Evolutionary conservation across 2,888 invertebrate species (phyloP), one percentile per base, ranked within the genome.

Genomic region (Eilema caniola): DNA sequence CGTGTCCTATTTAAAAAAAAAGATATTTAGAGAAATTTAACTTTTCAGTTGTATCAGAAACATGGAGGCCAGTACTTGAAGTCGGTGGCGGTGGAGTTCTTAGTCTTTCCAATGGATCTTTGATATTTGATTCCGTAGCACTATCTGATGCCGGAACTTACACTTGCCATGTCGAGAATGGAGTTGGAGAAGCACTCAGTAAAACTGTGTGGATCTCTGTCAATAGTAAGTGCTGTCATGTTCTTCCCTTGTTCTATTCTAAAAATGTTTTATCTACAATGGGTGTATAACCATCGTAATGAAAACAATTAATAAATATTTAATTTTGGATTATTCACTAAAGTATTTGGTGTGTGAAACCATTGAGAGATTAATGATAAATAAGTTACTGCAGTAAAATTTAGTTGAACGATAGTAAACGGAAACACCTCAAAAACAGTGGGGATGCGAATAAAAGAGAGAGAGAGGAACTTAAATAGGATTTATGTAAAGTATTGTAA

Each of bases 141-240:
- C 74, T 95, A 0, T 92, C 93, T 0, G 95, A 95, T 66, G 95
- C 94, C 33, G 95, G 95, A 0, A 81, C 93, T 0, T 95, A 95
- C 59, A 95, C 95, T 0, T 95, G 95, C 14, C 95, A 95, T 37
- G 95, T 95, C 0, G 95, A 95, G 71, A 95, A 95, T n/a, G 95
- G 95, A 0, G 95, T 95, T 0, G 95, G 95, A 0, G 95, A 95
- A 72, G 93, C 95, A 0, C 85, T 95, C 0, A 95, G 95, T 77
- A 95, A 94, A 75, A 95, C 94, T 73, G 92, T 95, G 24, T 94
- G 93, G 92, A 95, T 95, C 60, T 93, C 95, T 71, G 95, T 95
- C 12, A 95, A 95, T 67, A 95, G 95, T 95, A 85, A 93, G 95
- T 92, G 8, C 47, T 33, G 33, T 33, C n/a, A 47, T 11, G 2